These are phyloP conservation scores for Callyntrura sp. DNA, from an alignment of 2,888 invertebrate genomes.

Conservation along the genomic window DNA sequence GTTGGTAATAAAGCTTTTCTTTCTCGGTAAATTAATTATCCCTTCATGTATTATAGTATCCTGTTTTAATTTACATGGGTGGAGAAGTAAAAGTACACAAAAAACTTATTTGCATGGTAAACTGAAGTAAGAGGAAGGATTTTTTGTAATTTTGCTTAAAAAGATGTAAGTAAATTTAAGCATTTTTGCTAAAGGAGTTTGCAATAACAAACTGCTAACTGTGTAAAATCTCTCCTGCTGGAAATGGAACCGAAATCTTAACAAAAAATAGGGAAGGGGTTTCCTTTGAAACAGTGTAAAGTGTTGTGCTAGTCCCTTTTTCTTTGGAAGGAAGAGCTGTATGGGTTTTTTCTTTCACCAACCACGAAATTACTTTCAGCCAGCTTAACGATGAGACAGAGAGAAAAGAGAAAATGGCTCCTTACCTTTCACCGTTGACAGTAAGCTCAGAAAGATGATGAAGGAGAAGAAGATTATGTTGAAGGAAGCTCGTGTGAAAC, in stretches of 20 bases:
- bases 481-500: conserved; percentile 75
- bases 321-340: conserved; percentile 9
- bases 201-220: conserved; percentile 32
- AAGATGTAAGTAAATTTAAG: conserved; percentile 33
- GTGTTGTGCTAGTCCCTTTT: conserved; percentile 9
- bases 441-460: conserved; percentile 73
- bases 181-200: conserved; percentile 38
- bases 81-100: neutral
- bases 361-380: conserved; percentile 55
- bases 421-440: conserved; percentile 74
- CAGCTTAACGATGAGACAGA: conserved; percentile 42
- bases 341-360: conserved; percentile 25
- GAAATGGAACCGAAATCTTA: conserved; percentile 19
- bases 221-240: neutral
- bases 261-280: conserved; percentile 43
- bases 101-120: conserved; percentile 2
- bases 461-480: conserved; percentile 74
- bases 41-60: neutral
- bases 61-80: neutral
- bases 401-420: conserved; percentile 44
- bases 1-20: conserved; percentile 26
- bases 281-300: conserved; percentile 20
- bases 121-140: neutral
- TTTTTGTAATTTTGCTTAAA: conserved; percentile 21
- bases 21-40: conserved; percentile 22